Conservation (phyloP, 2,888 invertebrate genomes). For the Cataglyphis rosenhaueri region DNA sequence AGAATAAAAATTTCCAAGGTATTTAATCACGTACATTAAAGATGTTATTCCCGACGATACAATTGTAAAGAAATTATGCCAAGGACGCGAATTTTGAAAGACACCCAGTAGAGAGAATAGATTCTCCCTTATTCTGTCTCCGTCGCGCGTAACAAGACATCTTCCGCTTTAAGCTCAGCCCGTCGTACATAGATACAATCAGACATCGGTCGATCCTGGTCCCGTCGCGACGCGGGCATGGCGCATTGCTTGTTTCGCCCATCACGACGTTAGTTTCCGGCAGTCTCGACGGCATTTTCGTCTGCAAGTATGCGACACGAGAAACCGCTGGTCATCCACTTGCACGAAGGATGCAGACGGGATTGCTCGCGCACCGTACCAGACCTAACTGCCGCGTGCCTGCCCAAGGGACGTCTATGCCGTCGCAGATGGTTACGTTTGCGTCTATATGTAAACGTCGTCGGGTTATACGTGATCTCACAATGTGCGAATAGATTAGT, state of each 20-base stretch:
- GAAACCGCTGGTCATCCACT: slow-evolving; percentile 75
- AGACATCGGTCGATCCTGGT: slow-evolving; percentile 67
- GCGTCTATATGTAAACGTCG: slow-evolving; percentile 46
- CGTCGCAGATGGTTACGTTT: slow-evolving; percentile 66
- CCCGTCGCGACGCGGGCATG: slow-evolving; percentile 50
- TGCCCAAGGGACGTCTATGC: slow-evolving; percentile 64
- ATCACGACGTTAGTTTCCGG: slow-evolving; percentile 72
- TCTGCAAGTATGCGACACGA: slow-evolving; percentile 67
- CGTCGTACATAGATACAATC: slow-evolving; percentile 63
- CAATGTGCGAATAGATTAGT: slow-evolving; percentile 45
- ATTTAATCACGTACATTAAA: neutral
- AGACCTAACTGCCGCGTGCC: slow-evolving; percentile 61
- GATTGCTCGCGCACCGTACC: slow-evolving; percentile 75
- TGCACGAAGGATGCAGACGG: slow-evolving; percentile 72
- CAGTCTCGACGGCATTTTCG: slow-evolving; percentile 73
- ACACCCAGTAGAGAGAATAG: slow-evolving; percentile 22
- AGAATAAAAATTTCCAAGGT: neutral
- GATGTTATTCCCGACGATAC: neutral
- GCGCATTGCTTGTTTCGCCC: slow-evolving; percentile 51
- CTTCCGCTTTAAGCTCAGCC: slow-evolving; percentile 64
- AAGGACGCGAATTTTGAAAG: neutral
- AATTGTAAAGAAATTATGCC: neutral
- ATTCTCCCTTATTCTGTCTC: slow-evolving; percentile 32
- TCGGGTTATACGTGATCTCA: slow-evolving; percentile 44
- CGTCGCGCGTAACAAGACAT: slow-evolving; percentile 52